These are phyloP conservation scores for Sapayoa aenigma DNA, from an alignment of 2,113 vertebrate species.

Conservation along the genomic window DNA sequence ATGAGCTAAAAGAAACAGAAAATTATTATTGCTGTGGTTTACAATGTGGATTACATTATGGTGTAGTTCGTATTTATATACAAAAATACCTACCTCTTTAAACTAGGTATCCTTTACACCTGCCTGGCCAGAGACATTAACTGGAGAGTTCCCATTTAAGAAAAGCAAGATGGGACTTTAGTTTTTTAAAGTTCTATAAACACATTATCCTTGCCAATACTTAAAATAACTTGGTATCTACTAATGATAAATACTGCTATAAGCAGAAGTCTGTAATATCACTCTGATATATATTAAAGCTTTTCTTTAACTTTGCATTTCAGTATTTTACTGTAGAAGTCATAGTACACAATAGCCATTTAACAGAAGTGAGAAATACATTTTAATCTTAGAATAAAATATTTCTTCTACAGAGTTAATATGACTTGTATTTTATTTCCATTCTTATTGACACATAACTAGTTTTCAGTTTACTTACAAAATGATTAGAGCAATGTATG, in stretches of 20 bases:
- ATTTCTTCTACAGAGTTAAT: background rate
- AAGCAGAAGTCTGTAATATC: background rate
- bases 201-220: background rate
- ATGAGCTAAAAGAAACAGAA: conserved; percentile 80
- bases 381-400: background rate
- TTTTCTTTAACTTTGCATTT: conserved; percentile 30
- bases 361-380: background rate
- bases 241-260: background rate
- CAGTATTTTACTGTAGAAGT: conserved; percentile 17
- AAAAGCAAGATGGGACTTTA: background rate
- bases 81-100: background rate
- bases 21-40: conserved; percentile 57
- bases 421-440: background rate
- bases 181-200: background rate
- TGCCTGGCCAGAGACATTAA: background rate
- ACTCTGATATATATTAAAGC: background rate
- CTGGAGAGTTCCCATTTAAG: background rate
- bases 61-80: background rate
- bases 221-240: background rate
- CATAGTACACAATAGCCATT: background rate
- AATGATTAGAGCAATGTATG: background rate
- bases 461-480: background rate
- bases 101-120: background rate
- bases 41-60: conserved; percentile 10
- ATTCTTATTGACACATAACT: background rate